Conservation (phyloP, 1,140 invertebrate genomes). For the fruit fly (Drosophila melanogaster) region Release_6_plus_ISO1_MT NT_033777.3:15598501-15599000, state of each 20-base stretch:
- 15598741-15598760: slow-evolving; percentile 7
- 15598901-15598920: slow-evolving; percentile 43
- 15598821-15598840: slow-evolving; percentile 4
- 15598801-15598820: slow-evolving; percentile 40
- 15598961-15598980: not conserved
- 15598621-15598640: slow-evolving; percentile 57
- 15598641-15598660: slow-evolving; percentile 16
- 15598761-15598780: slow-evolving; percentile 35
- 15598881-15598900: slow-evolving; percentile 45
- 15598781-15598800: slow-evolving; percentile 64
- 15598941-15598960: not conserved
- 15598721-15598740: slow-evolving; percentile 19
- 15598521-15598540: slow-evolving; percentile 66
- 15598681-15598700: slow-evolving; percentile 82
- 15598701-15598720: slow-evolving; percentile 78
- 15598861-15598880: slow-evolving; percentile 29
- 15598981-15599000: not conserved
- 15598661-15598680: slow-evolving; percentile 69
- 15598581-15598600: slow-evolving; percentile 80
- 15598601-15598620: slow-evolving; percentile 51
- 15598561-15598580: slow-evolving; percentile 83
- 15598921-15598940: slow-evolving; percentile 61
- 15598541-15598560: slow-evolving; percentile 66
- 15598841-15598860: slow-evolving; percentile 11
- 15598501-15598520: slow-evolving; percentile 61